Evolutionary conservation across 2,888 invertebrate genomes (phyloP).

Genomic region (Aspidiotus rigidus): DNA sequence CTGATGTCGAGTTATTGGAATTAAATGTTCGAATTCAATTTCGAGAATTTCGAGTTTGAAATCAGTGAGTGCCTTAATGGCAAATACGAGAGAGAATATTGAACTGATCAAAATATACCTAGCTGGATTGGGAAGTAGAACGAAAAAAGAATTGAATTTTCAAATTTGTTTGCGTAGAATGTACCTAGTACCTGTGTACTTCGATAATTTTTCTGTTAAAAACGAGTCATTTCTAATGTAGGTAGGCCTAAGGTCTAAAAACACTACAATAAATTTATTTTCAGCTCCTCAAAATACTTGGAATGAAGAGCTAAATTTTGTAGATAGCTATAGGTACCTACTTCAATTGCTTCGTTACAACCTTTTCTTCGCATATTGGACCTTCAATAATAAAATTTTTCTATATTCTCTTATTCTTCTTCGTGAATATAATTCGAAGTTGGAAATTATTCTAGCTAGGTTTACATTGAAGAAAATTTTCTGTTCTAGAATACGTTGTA

Average conservation of each 20-base stretch:
- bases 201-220: too few species aligned
- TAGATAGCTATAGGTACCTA: neutral
- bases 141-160: neutral
- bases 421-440: too few species aligned
- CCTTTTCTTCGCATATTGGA: neutral
- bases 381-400: neutral
- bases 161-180: too few species aligned
- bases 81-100: too few species aligned
- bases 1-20: too few species aligned
- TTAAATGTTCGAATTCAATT: too few species aligned
- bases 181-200: too few species aligned
- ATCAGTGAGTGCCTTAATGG: too few species aligned
- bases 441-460: neutral
- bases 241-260: neutral
- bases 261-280: neutral
- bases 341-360: neutral
- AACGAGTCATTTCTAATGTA: neutral
- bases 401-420: neutral
- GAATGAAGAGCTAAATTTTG: neutral
- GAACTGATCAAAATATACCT: too few species aligned
- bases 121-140: too few species aligned
- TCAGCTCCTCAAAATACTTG: neutral
- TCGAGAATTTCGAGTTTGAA: too few species aligned
- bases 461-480: neutral
- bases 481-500: constrained; percentile 20